Conservation (phyloP, 1,140 invertebrate species). For the Drosophila kikkawai region DNA sequence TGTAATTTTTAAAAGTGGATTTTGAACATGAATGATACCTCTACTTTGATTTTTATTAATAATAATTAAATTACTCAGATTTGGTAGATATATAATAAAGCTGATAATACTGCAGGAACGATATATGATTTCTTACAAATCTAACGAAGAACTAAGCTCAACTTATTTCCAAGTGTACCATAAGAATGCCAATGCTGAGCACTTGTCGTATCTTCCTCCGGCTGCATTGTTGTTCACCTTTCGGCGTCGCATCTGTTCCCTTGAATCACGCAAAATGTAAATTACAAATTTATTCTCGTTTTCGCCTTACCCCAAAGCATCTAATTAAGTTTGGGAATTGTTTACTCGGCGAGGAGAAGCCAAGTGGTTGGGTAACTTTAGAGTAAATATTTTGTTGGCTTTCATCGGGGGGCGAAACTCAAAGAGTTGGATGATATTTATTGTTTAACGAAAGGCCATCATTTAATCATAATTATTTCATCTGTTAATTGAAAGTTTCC, state of each 20-base stretch:
- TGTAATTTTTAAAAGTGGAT: not conserved
- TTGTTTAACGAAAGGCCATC: constrained; percentile 1
- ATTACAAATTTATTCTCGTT: constrained; percentile 43
- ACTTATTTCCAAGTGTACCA: not conserved
- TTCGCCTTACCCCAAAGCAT: constrained; percentile 23
- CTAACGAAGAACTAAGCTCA: not conserved
- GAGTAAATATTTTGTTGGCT: constrained; percentile 32
- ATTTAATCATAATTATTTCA: constrained; percentile 36
- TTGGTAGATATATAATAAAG: no score
- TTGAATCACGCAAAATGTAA: constrained; percentile 49
- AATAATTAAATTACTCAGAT: no score
- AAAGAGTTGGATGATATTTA: constrained; percentile 13
- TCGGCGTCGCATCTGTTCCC: constrained; percentile 30
- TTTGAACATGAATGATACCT: no score
- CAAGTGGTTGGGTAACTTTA: constrained; percentile 29
- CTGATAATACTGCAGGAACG: no score
- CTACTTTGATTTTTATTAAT: no score
- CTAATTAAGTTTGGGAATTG: constrained; percentile 68
- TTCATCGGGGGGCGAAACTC: constrained; percentile 3
- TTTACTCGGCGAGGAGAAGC: constrained; percentile 17
- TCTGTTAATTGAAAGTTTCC: constrained; percentile 9
- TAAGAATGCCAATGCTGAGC: constrained; percentile 42
- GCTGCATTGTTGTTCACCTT: constrained; percentile 53
- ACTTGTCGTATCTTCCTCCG: constrained; percentile 39
- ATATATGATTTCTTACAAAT: no score